A percentile compares a stretch with the other conserved stretches of the same genome.
Conservation (phyloP, 2,113 vertebrate genomes). For the Loxodonta africana region DNA sequence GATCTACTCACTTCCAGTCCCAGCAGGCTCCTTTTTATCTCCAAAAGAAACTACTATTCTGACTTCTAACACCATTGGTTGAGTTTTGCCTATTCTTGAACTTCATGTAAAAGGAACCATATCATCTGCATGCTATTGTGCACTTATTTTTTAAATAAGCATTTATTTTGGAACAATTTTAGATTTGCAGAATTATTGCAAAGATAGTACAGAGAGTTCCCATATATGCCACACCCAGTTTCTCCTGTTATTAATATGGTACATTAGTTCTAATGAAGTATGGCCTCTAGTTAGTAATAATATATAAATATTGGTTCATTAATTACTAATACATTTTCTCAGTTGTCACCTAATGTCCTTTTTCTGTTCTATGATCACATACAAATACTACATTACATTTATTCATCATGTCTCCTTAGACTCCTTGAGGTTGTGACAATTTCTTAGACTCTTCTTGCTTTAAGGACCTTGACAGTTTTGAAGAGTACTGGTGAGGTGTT, state of each 20-base stretch:
- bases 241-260: not conserved
- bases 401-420: too few species aligned
- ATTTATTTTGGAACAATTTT: not conserved
- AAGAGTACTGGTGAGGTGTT: too few species aligned
- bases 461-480: too few species aligned
- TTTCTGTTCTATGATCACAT: not conserved
- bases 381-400: not conserved
- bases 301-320: too few species aligned
- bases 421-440: too few species aligned
- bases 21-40: not conserved
- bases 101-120: not conserved
- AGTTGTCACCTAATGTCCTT: not conserved
- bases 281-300: too few species aligned
- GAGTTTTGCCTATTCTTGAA: not conserved
- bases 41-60: not conserved
- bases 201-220: not conserved
- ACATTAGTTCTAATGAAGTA: not conserved
- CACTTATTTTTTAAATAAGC: not conserved
- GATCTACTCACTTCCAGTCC: too few species aligned
- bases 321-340: not conserved
- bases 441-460: too few species aligned
- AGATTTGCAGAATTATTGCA: not conserved
- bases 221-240: not conserved
- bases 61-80: not conserved
- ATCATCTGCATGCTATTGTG: not conserved